Base-by-base conservation (phyloP, 2,797 vertebrate genomes). In the Varecia variegata region DNA sequence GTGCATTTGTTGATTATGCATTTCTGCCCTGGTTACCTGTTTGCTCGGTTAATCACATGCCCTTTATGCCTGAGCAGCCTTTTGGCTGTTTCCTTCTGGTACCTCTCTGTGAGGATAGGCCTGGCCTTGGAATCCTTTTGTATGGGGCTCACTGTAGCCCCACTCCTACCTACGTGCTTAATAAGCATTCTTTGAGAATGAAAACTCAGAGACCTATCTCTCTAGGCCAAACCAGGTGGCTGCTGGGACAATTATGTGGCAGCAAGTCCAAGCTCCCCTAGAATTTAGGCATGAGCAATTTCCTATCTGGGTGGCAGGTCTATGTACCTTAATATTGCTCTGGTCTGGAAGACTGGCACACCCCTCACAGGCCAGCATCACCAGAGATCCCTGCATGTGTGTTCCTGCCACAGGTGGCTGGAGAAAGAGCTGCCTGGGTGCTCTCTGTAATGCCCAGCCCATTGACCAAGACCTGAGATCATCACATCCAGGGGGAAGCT, bases 71-170 rank as follows among this genome's bases (percentile, higher is more conserved):
- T 88, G 56, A 93, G 65, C 52, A 91, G 58, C 30, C 32, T 90
- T 85, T 73, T 9, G 7, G 62, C 56, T 86, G 4, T 87, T 92
- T 91, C 40, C 38, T 50, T 82, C n/a, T 27, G 17, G 20, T 52
- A 45, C n/a, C 58, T 15, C 35, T 91, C 70, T 88, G 70, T 89
- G 62, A 95, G 50, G 30, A 67, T 17, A 79, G 40, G 81, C 60
- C 62, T 96, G 62, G 74, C 90, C 58, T 92, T 77, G 27, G 54
- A 54, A 68, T 92, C 87, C 45, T 92, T 83, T 70, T 30, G 18
- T 38, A 40, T 1, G 11, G 14, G 23, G 21, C 40, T 90, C 58
- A 30, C 65, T 45, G 23, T 35, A 60, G 13, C 32, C 43, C 54
- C 32, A 38, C 65, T 35, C 52, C 68, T 85, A 12, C 65, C 74